These are phyloP conservation scores for Sphyrna mokarran DNA, from an alignment of 2,113 vertebrate species.

Conservation along the genomic window DNA sequence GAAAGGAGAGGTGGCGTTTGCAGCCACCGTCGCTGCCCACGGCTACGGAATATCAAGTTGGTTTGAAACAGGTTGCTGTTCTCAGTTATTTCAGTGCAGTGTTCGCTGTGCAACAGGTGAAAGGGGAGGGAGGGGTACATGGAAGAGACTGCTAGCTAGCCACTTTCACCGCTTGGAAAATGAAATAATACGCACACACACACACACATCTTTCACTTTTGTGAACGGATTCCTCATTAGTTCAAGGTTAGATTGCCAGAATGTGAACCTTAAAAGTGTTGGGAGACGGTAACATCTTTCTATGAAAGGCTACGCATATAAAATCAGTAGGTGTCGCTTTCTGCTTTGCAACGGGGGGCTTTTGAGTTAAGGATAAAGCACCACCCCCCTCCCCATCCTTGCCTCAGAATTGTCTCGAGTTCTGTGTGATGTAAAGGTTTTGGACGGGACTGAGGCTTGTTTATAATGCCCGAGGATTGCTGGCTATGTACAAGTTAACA, in stretches of 20 bases:
- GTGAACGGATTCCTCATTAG: too few species aligned
- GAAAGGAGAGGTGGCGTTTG: neutral
- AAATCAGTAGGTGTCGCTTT: neutral
- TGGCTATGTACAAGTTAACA: neutral
- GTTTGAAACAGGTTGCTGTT: neutral
- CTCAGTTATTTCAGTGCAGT: neutral
- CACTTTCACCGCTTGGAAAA: too few species aligned
- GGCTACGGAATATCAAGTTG: neutral
- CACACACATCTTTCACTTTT: neutral
- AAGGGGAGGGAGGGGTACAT: neutral
- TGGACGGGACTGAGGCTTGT: neutral
- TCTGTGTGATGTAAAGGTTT: too few species aligned
- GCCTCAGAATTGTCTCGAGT: neutral
- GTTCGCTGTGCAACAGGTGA: neutral
- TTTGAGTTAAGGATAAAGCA: neutral
- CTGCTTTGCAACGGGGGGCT: too few species aligned
- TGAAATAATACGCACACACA: neutral
- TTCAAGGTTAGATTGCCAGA: neutral
- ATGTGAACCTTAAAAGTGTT: neutral
- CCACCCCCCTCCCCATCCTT: too few species aligned
- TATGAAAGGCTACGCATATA: neutral
- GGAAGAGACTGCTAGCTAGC: too few species aligned
- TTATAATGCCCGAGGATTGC: neutral
- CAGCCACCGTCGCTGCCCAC: neutral
- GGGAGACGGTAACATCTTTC: neutral